phyloP scores from a whole-genome alignment of 2,888 invertebrate species.

The Tupiocoris notatus region DNA sequence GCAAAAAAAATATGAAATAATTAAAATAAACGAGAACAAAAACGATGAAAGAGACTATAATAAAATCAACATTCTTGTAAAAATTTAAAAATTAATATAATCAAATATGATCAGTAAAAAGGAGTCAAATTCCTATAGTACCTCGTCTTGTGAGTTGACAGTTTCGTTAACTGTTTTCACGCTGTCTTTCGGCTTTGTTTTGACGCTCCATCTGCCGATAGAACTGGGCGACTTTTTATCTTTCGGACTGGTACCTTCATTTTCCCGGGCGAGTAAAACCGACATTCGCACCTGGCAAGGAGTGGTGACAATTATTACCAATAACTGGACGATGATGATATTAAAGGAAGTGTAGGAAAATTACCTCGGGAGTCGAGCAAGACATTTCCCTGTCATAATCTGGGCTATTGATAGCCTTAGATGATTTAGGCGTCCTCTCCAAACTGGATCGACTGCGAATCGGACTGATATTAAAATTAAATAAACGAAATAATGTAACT shows the following conservation, averaged over 20 bases:
- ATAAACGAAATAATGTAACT: no score
- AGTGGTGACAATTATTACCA: no score
- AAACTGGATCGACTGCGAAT: conserved; percentile 53
- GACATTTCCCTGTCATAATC: conserved; percentile 53
- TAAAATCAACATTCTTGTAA: no score
- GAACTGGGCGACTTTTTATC: conserved; percentile 49
- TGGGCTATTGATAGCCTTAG: conserved; percentile 55
- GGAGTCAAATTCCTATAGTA: no score
- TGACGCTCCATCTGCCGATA: conserved; percentile 41
- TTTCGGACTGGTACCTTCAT: conserved; percentile 53
- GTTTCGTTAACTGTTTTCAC: conserved; percentile 64
- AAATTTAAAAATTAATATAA: no score
- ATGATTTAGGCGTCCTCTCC: conserved; percentile 59
- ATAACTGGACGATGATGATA: no score
- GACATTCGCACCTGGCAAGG: conserved; percentile 66
- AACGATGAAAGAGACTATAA: no score
- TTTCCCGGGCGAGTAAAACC: conserved; percentile 67
- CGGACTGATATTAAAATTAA: no score
- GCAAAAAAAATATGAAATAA: no score
- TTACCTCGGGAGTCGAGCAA: conserved; percentile 59
- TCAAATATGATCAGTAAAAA: no score
- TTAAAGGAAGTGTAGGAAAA: no score
- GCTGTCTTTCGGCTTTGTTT: conserved; percentile 56
- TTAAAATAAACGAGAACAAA: no score
- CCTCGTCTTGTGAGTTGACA: conserved; percentile 42